These are phyloP conservation scores for Pandemis heparana DNA, from an alignment of 2,888 invertebrate species.

Conservation along the genomic window DNA sequence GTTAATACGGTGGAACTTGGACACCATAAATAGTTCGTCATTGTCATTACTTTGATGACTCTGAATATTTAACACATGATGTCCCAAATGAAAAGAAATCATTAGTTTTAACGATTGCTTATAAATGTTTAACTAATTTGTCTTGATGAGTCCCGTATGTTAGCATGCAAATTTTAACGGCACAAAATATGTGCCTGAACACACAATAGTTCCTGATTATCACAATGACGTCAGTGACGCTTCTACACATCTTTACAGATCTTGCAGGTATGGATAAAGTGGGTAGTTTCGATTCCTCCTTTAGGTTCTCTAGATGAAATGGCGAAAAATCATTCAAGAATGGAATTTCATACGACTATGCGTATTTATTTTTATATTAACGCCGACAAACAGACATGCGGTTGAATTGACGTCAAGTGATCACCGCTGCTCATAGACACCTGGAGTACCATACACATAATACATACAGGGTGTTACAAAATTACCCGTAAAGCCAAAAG, in stretches of 20 bases:
- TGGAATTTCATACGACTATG: too few species aligned
- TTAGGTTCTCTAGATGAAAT: too few species aligned
- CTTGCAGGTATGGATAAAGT: not conserved
- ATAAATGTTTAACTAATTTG: conserved; percentile 25
- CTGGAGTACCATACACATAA: too few species aligned
- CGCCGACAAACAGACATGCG: too few species aligned
- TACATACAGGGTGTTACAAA: too few species aligned
- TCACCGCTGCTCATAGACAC: too few species aligned
- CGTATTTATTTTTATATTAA: too few species aligned
- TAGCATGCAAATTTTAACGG: conserved; percentile 32
- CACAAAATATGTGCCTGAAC: not conserved
- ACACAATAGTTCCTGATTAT: conserved; percentile 21
- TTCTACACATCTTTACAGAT: not conserved
- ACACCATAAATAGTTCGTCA: conserved; percentile 6
- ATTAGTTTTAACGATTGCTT: conserved; percentile 26
- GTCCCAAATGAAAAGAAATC: conserved; percentile 33
- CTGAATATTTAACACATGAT: conserved; percentile 16
- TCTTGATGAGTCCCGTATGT: conserved; percentile 31
- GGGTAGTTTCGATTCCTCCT: not conserved
- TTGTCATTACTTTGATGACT: conserved; percentile 14
- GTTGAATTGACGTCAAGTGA: too few species aligned
- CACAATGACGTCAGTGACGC: not conserved
- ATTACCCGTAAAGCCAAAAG: too few species aligned
- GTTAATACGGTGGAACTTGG: not conserved
- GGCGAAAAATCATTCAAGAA: too few species aligned